Evolutionary conservation across 2,888 invertebrate genomes (phyloP).

Genomic region (Pimpla rufipes): DNA sequence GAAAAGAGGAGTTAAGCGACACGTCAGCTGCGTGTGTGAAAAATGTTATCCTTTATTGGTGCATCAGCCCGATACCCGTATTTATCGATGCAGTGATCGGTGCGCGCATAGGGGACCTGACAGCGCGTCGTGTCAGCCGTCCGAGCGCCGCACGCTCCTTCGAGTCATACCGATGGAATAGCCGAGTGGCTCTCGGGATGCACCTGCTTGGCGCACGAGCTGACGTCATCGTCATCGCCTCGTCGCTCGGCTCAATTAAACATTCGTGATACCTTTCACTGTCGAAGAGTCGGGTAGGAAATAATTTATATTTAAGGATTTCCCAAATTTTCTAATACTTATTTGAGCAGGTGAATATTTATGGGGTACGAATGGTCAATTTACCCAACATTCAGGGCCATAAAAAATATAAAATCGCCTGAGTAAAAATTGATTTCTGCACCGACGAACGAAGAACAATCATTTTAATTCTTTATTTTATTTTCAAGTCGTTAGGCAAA

Average conservation of each 20-base stretch:
- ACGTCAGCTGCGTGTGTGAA: background rate
- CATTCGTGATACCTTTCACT: background rate
- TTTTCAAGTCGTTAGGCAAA: too few species aligned
- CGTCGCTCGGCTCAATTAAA: background rate
- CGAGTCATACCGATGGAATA: background rate
- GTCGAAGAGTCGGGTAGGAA: too few species aligned
- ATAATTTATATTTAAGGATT: too few species aligned
- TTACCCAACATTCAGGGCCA: too few species aligned
- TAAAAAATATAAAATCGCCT: too few species aligned
- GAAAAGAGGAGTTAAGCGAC: background rate
- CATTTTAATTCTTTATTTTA: too few species aligned
- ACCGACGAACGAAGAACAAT: background rate
- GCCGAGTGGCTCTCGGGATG: background rate
- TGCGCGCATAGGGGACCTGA: constrained; percentile 13
- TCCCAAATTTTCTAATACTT: too few species aligned
- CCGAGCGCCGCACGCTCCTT: constrained; percentile 4
- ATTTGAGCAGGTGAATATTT: too few species aligned
- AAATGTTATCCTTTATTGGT: background rate
- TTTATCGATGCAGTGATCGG: constrained; percentile 21
- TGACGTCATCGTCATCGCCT: background rate
- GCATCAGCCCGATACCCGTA: constrained; percentile 22
- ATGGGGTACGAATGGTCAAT: too few species aligned
- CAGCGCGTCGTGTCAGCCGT: background rate
- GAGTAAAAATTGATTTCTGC: background rate
- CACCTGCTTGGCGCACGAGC: constrained; percentile 17